A percentile compares a stretch with the other conserved stretches of the same genome.
phyloP scores from a whole-genome alignment of 92 coral and sea anemone genomes.

The Muricea muricata region DNA sequence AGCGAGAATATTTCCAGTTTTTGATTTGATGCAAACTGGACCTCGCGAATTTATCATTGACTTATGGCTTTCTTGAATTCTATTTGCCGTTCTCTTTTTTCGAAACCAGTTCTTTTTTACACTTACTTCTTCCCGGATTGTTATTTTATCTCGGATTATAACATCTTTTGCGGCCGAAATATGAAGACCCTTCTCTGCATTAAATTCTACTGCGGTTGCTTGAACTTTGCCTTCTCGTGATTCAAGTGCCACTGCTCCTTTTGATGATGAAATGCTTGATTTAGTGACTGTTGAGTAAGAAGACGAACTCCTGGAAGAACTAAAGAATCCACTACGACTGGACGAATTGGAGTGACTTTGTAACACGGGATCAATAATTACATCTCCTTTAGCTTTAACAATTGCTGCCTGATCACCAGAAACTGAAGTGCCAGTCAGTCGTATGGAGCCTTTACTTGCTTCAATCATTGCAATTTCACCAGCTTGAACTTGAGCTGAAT shows the following conservation, averaged over 20 bases:
- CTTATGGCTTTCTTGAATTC: slow-evolving; percentile 58
- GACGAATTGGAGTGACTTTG: slow-evolving; percentile 45
- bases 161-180: slow-evolving; percentile 61
- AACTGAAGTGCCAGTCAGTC: slow-evolving; percentile 53
- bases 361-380: slow-evolving; percentile 55
- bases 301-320: slow-evolving; percentile 39
- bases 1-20: slow-evolving; percentile 40
- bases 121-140: slow-evolving; percentile 57
- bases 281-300: slow-evolving; percentile 58
- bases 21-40: slow-evolving; percentile 43
- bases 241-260: slow-evolving; percentile 46
- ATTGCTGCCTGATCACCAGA: slow-evolving; percentile 63
- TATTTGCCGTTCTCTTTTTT: slow-evolving; percentile 30
- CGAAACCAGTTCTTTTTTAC: slow-evolving; percentile 58
- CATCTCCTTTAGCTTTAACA: slow-evolving; percentile 55
- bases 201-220: slow-evolving; percentile 61
- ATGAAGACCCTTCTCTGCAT: slow-evolving; percentile 51
- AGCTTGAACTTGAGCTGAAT: slow-evolving; percentile 59
- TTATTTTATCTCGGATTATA: slow-evolving; percentile 62
- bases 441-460: slow-evolving; percentile 54
- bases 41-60: slow-evolving; percentile 62
- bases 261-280: slow-evolving; percentile 48
- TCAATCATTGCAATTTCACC: slow-evolving; percentile 52
- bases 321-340: slow-evolving; percentile 53
- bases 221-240: slow-evolving; percentile 57